phyloP scores from a whole-genome alignment of 2,113 vertebrate species.

The Syngnathus typhle region DNA sequence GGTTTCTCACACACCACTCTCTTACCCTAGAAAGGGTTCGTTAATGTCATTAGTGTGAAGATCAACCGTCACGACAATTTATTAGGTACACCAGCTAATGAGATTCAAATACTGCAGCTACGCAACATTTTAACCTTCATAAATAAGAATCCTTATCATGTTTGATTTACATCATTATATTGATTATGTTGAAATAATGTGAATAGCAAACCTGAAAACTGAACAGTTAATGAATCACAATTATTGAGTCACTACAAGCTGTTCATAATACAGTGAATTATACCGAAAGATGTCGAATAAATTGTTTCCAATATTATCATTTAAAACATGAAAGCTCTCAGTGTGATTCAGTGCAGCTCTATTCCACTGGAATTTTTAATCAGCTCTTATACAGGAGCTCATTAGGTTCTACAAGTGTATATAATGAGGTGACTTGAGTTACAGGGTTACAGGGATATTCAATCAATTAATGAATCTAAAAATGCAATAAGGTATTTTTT shows the following conservation, averaged over 20 bases:
- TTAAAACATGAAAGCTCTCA: background rate
- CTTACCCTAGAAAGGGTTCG: slow-evolving; percentile 73
- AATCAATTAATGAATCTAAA: background rate
- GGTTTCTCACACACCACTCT: slow-evolving; percentile 80
- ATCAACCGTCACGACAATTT: background rate
- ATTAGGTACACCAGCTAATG: background rate
- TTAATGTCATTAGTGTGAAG: slow-evolving; percentile 1
- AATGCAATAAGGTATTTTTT: background rate
- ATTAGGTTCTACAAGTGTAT: background rate
- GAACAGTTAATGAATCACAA: background rate
- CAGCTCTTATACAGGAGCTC: background rate
- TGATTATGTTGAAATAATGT: background rate
- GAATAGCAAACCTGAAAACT: background rate
- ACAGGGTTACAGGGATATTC: no score
- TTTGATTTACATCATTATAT: background rate
- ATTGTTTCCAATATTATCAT: background rate
- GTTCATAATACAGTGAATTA: background rate
- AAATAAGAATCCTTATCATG: background rate
- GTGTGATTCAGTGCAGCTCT: background rate
- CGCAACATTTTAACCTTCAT: background rate
- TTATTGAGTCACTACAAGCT: no score
- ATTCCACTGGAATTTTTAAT: background rate
- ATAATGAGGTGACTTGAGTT: background rate
- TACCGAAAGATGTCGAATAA: background rate
- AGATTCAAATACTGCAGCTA: background rate